These are phyloP conservation scores for Nothura maculosa DNA, from an alignment of 2,797 vertebrate genomes.

Conservation along the genomic window DNA sequence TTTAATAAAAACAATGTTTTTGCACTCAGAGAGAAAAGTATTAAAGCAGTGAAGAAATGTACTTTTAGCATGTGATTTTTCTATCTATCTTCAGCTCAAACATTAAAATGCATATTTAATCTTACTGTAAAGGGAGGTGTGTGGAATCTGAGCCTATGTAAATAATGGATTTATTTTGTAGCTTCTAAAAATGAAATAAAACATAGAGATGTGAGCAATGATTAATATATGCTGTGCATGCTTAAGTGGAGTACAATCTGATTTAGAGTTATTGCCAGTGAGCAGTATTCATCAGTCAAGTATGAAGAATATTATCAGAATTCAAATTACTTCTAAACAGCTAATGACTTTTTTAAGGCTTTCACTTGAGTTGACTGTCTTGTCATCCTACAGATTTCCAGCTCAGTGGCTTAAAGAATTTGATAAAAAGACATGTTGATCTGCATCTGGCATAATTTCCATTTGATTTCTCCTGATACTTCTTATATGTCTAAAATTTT, in stretches of 20 bases:
- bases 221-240: background rate
- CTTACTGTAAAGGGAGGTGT: background rate
- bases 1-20: background rate
- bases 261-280: background rate
- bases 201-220: background rate
- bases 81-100: background rate
- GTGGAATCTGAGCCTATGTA: background rate
- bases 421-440: background rate
- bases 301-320: background rate
- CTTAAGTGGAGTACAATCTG: background rate
- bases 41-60: background rate
- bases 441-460: background rate
- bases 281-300: background rate
- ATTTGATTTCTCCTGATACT: background rate
- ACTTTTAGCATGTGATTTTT: background rate
- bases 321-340: background rate
- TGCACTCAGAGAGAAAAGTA: background rate
- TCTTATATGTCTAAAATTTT: background rate
- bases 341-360: background rate
- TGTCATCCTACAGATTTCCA: background rate
- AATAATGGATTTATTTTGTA: background rate
- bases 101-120: background rate
- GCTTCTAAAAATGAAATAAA: background rate
- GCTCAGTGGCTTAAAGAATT: background rate
- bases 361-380: background rate